Percentiles rank a stretch among this genome's conserved stretches.
These are phyloP conservation scores for Epirrita christyi DNA, from an alignment of 2,888 invertebrate genomes.

Conservation along the genomic window DNA sequence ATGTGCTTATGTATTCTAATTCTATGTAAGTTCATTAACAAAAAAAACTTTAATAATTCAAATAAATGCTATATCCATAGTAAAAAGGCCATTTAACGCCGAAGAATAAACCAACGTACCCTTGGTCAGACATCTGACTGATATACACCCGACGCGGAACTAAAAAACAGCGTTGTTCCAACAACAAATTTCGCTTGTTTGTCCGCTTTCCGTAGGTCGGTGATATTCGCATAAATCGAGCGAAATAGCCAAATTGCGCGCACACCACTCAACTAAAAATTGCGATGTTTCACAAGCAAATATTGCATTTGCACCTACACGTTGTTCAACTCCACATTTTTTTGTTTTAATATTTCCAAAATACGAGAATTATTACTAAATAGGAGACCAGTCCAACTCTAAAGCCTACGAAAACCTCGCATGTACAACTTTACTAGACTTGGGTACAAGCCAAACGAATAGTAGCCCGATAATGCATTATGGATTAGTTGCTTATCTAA, in stretches of 20 bases:
- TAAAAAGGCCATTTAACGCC: constrained; percentile 3
- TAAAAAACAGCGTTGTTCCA: constrained; percentile 72
- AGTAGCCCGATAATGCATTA: constrained; percentile 58
- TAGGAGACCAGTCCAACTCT: constrained; percentile 35
- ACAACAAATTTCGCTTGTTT: constrained; percentile 78
- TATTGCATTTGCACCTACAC: constrained; percentile 57
- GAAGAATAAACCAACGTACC: constrained; percentile 19
- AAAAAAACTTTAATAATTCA: too few species aligned
- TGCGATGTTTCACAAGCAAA: constrained; percentile 74
- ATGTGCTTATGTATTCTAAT: too few species aligned
- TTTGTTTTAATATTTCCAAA: constrained; percentile 60
- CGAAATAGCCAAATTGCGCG: constrained; percentile 79
- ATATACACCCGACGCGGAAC: constrained; percentile 64
- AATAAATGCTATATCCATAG: too few species aligned
- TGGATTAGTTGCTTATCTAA: constrained; percentile 57
- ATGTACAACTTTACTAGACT: constrained; percentile 49
- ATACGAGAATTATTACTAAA: constrained; percentile 49
- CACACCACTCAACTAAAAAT: constrained; percentile 75
- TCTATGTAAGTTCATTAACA: too few species aligned
- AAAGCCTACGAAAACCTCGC: constrained; percentile 46
- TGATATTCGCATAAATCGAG: constrained; percentile 80
- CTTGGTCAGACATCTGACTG: constrained; percentile 60
- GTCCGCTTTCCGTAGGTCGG: constrained; percentile 72
- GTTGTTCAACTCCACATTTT: constrained; percentile 60
- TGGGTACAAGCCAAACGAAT: constrained; percentile 54